Conservation (phyloP, 2,888 invertebrate species). For the Tetrapedia diversipes region DNA sequence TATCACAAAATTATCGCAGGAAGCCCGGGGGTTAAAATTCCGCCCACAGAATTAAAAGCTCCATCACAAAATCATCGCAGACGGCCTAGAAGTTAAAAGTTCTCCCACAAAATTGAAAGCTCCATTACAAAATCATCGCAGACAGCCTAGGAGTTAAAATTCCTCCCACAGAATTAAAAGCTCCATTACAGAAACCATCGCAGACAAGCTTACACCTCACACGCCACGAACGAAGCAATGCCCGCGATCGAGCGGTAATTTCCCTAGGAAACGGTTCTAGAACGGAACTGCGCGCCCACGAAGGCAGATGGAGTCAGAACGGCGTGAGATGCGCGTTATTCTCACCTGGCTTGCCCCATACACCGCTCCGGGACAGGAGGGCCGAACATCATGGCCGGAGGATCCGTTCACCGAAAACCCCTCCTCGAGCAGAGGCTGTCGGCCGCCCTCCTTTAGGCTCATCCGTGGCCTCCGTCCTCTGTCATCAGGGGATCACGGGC, state of each 20-base stretch:
- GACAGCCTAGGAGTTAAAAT: no score
- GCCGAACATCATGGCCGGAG: conserved; percentile 1
- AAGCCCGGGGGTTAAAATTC: no score
- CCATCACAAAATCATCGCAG: no score
- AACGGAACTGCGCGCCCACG: conserved; percentile 34
- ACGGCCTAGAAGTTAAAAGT: no score
- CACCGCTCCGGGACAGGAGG: conserved; percentile 32
- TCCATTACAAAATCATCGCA: no score
- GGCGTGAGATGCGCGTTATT: conserved; percentile 79
- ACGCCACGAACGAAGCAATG: not conserved
- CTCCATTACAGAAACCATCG: no score
- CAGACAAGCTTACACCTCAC: no score
- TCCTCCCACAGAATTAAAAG: no score
- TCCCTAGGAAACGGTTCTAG: not conserved
- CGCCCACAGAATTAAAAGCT: no score
- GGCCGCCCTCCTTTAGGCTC: conserved; percentile 9
- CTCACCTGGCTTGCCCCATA: conserved; percentile 77
- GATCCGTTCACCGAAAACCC: conserved; percentile 54
- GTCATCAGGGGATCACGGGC: conserved; percentile 64
- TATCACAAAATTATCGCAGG: no score
- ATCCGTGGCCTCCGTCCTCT: conserved; percentile 30
- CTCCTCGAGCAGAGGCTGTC: conserved; percentile 26
- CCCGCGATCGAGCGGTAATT: conserved; percentile 12
- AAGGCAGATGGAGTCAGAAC: conserved; percentile 78
- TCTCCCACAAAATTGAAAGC: no score